Evolutionary conservation across 2,113 vertebrate genomes (phyloP).

Genomic region (Thunnus maccoyii): DNA sequence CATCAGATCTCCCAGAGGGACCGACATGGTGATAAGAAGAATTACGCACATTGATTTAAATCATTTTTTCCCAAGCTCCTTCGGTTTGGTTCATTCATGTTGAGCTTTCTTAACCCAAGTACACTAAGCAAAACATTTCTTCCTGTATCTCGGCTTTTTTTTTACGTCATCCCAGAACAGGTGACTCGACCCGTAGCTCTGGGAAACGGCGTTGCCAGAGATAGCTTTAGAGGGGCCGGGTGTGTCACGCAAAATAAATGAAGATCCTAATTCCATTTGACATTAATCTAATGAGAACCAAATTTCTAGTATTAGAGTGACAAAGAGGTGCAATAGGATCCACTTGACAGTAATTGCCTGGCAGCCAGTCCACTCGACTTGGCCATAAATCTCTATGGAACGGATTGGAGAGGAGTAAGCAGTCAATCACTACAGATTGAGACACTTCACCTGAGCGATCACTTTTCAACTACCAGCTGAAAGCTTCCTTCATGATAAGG

Average conservation of each 20-base stretch:
- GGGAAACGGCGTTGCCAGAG: conserved; percentile 32
- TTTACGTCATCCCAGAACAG: conserved; percentile 32
- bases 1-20: conserved; percentile 12
- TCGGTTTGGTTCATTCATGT: not conserved
- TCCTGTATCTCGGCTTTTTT: not conserved
- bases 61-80: not conserved
- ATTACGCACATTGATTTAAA: conserved; percentile 17
- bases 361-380: conserved; percentile 55
- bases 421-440: conserved; percentile 65
- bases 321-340: conserved; percentile 72
- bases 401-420: conserved; percentile 61
- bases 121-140: not conserved
- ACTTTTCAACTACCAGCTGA: conserved; percentile 40
- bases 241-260: conserved; percentile 67
- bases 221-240: not conserved
- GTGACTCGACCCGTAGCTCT: conserved; percentile 28
- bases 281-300: conserved; percentile 79
- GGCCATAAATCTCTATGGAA: conserved; percentile 63
- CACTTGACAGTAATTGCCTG: conserved; percentile 80
- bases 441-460: conserved; percentile 59
- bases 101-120: not conserved
- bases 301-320: conserved; percentile 78
- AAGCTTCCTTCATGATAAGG: conserved; percentile 20
- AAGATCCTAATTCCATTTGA: conserved; percentile 78
- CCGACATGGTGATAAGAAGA: conserved; percentile 1